A percentile compares a stretch with the other conserved stretches of the same genome.
phyloP scores from a whole-genome alignment of 2,888 invertebrate genomes.

The Rhingia campestris region DNA sequence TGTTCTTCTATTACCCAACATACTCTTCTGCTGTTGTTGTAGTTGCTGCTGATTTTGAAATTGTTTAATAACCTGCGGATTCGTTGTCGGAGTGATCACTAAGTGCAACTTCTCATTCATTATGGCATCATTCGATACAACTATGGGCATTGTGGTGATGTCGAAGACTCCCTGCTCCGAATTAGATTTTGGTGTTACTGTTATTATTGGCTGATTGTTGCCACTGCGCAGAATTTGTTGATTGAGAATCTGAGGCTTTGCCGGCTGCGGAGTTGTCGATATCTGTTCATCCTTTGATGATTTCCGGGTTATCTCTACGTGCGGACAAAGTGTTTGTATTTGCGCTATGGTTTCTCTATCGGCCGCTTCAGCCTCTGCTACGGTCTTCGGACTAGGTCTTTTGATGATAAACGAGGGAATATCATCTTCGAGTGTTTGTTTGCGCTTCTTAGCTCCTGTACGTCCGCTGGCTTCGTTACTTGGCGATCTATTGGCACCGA shows the following conservation, averaged over 20 bases:
- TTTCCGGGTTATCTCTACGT: conserved; percentile 74
- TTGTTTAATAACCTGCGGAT: conserved; percentile 57
- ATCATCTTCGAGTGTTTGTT: conserved; percentile 78
- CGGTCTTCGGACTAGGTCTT: conserved; percentile 67
- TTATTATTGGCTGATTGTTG: conserved; percentile 43
- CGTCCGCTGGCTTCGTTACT: conserved; percentile 2
- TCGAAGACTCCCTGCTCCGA: conserved; percentile 84
- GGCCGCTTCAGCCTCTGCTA: conserved; percentile 50
- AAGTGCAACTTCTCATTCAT: conserved; percentile 86
- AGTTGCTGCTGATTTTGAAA: conserved; percentile 50
- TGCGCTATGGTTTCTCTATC: conserved; percentile 75
- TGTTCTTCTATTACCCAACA: background rate
- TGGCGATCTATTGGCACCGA: conserved; percentile 53
- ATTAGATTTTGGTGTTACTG: conserved; percentile 44
- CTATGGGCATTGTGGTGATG: conserved; percentile 90
- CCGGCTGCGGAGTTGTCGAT: background rate
- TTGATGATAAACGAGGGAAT: conserved; percentile 77
- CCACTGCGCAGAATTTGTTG: conserved; percentile 57
- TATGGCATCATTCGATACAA: conserved; percentile 87
- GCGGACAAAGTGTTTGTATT: conserved; percentile 74
- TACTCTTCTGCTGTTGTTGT: conserved; percentile 1
- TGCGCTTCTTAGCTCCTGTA: conserved; percentile 75
- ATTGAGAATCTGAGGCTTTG: conserved; percentile 54
- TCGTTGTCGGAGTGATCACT: conserved; percentile 81
- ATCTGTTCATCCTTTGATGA: conserved; percentile 57